Evolutionary conservation across 2,888 invertebrate species (phyloP).

Genomic region (Salpingus planirostris): DNA sequence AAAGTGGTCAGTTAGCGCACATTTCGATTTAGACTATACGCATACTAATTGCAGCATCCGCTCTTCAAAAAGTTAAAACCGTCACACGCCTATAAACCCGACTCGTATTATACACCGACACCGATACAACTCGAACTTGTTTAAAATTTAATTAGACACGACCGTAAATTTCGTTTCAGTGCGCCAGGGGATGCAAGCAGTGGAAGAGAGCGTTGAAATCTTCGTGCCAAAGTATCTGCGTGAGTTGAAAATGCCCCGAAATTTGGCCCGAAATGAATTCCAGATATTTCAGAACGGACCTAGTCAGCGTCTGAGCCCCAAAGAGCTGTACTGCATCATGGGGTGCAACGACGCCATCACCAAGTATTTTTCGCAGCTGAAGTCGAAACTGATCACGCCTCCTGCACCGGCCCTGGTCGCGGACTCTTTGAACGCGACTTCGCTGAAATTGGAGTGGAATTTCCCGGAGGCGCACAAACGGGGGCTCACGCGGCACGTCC

Average conservation of each 20-base stretch:
- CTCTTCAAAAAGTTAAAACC: constrained; percentile 19
- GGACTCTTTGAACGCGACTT: constrained; percentile 66
- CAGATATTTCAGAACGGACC: constrained; percentile 53
- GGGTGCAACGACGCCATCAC: constrained; percentile 76
- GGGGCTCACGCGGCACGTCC: constrained; percentile 54
- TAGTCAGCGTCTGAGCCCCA: constrained; percentile 55
- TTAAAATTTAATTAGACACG: constrained; percentile 5
- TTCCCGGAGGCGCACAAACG: constrained; percentile 50
- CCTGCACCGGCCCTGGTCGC: constrained; percentile 69
- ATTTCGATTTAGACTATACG: constrained; percentile 19
- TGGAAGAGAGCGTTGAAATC: constrained; percentile 69
- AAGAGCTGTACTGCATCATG: constrained; percentile 68
- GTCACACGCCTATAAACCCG: constrained; percentile 22
- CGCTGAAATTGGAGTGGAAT: constrained; percentile 72
- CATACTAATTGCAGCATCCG: constrained; percentile 35
- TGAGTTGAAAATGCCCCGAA: constrained; percentile 48
- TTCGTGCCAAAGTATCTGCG: constrained; percentile 73
- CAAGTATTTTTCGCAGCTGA: constrained; percentile 60
- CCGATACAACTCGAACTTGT: constrained; percentile 3
- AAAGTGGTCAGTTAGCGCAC: constrained; percentile 16
- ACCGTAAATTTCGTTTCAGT: constrained; percentile 55
- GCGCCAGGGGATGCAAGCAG: constrained; percentile 67
- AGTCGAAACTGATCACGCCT: constrained; percentile 59
- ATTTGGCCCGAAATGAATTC: neutral
- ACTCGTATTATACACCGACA: constrained; percentile 9